Evolutionary conservation across 2,113 vertebrate genomes (phyloP).

Genomic region (Oceanites oceanicus): DNA sequence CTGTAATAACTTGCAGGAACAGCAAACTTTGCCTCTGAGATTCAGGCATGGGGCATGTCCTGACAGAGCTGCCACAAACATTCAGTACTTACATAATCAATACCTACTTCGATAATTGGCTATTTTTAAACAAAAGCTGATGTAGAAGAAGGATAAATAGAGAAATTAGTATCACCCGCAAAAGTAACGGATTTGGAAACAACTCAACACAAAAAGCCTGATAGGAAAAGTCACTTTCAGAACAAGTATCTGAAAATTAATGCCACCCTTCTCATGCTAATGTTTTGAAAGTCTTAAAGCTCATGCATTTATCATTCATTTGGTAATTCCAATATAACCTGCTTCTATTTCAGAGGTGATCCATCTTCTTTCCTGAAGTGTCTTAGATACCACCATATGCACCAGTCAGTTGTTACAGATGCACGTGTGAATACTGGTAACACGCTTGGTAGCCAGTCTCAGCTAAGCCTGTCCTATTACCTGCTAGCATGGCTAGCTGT

Average conservation of each 20-base stretch:
- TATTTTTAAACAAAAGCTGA: not conserved
- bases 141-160: not conserved
- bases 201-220: not conserved
- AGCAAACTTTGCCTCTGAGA: not conserved
- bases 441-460: accelerated
- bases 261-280: not conserved
- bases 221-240: not conserved
- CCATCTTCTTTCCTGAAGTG: not conserved
- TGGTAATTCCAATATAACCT: not conserved
- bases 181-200: not conserved
- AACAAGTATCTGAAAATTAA: not conserved
- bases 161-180: not conserved
- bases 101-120: not conserved
- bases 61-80: not conserved
- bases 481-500: no score
- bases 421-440: not conserved
- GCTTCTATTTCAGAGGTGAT: not conserved
- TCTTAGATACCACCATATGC: not conserved
- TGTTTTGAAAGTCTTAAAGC: not conserved
- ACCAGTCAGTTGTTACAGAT: not conserved
- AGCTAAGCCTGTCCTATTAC: not conserved
- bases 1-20: not conserved
- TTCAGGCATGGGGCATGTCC: not conserved
- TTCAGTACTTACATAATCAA: not conserved
- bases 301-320: not conserved